Conservation (phyloP, 2,888 invertebrate genomes). For the Ctenicera cuprea region DNA sequence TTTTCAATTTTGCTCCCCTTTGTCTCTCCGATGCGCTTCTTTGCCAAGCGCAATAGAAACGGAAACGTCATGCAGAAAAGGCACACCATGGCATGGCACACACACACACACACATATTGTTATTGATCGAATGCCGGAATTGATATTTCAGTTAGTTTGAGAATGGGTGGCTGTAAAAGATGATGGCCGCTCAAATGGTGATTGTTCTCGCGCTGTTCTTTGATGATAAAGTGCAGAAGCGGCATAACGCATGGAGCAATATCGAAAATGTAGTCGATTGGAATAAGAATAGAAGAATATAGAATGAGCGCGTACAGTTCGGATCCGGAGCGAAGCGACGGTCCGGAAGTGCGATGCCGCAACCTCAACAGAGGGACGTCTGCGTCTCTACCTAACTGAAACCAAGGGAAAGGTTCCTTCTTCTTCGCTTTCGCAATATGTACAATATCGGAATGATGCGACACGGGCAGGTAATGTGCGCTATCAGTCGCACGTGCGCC, state of each 20-base stretch:
- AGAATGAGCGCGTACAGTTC: slow-evolving; percentile 59
- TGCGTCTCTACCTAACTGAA: not conserved
- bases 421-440: slow-evolving; percentile 25
- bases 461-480: slow-evolving; percentile 48
- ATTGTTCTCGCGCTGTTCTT: slow-evolving; percentile 63
- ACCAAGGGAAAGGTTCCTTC: not conserved
- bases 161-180: slow-evolving; percentile 60
- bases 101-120: slow-evolving; percentile 51
- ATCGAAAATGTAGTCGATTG: slow-evolving; percentile 66
- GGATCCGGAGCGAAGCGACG: not conserved
- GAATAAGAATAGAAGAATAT: slow-evolving; percentile 66
- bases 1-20: slow-evolving; percentile 53
- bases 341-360: slow-evolving; percentile 20
- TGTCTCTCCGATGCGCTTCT: slow-evolving; percentile 38
- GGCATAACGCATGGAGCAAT: slow-evolving; percentile 66
- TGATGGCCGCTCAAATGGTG: slow-evolving; percentile 65
- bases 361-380: slow-evolving; percentile 9
- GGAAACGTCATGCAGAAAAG: slow-evolving; percentile 33
- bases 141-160: slow-evolving; percentile 55
- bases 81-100: slow-evolving; percentile 10
- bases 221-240: slow-evolving; percentile 66
- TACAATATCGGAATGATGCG: slow-evolving; percentile 44
- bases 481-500: slow-evolving; percentile 57
- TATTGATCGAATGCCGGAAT: slow-evolving; percentile 56
- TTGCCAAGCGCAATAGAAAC: not conserved